Evolutionary conservation across 2,113 vertebrate genomes (phyloP), one percentile per base, ranked within the genome.

Genomic region (Alethe castanea): DNA sequence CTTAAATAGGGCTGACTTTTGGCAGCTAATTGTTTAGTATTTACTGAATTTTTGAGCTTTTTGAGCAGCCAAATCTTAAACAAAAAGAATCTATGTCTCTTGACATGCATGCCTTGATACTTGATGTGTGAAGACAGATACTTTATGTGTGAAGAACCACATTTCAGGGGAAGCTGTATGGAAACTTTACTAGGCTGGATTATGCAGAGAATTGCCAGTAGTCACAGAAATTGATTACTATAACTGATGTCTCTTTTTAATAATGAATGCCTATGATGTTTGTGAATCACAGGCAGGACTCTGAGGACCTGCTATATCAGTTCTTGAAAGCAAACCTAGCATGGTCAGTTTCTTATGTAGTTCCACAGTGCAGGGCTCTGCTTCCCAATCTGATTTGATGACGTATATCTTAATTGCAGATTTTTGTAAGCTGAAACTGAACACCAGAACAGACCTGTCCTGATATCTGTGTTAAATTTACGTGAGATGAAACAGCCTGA

Each of bases 211-310:
- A 82, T 80, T 95, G 42, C 59, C 50, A 26, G n/a, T 61, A 60
- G 77, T 95, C 83, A 89, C 14, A 94, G 90, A 79, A 93, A 95
- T 69, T 85, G 81, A 85, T 95, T 72, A 76, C 42, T 91, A 28
- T 94, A 95, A 88, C 70, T 76, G 66, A 77, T 87, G 66, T 81
- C 50, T 95, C 44, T 91, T 60, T 84, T 90, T 93, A 92, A 77
- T 88, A 59, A 61, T 33, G n/a, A 86, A 44, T 88, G 83, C 56
- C 65, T 87, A 80, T 19, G 45, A 85, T 76, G 54, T 92, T 95
- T 89, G 54, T 53, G 84, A 93, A 72, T 79, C 79, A 56, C 42
- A 47, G 62, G 16, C 19, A 4, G 36, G 47, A 69, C 42, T 90
- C 73, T 24, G 87, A 91, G 89, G 66, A 59, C 12, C 31, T 84